Percentiles rank a stretch among this genome's conserved stretches.
Evolutionary conservation across 2,888 invertebrate genomes (phyloP).

Genomic region (Mermis nigrescens): DNA sequence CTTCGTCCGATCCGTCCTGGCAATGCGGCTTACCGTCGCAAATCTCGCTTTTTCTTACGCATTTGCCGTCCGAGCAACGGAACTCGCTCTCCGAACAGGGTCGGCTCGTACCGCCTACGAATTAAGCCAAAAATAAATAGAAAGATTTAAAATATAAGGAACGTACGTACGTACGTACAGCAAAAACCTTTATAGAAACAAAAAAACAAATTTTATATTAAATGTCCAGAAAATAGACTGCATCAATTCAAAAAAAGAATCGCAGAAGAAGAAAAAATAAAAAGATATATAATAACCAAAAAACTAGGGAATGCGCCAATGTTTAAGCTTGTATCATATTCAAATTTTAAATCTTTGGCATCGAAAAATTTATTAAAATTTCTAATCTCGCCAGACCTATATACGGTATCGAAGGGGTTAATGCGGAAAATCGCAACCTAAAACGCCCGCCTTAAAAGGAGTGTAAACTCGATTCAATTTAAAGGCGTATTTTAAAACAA

Average conservation of each 20-base stretch:
- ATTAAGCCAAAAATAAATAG: background rate
- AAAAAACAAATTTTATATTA: background rate
- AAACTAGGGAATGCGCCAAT: too few species aligned
- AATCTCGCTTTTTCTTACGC: slow-evolving; percentile 79
- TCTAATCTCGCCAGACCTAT: too few species aligned
- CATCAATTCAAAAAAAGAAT: too few species aligned
- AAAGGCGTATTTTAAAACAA: too few species aligned
- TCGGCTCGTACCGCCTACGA: slow-evolving; percentile 53
- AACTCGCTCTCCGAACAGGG: slow-evolving; percentile 33
- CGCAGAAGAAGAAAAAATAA: too few species aligned
- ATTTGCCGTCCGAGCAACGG: slow-evolving; percentile 49
- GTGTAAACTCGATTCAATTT: too few species aligned
- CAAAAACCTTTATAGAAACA: background rate
- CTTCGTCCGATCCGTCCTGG: slow-evolving; percentile 69
- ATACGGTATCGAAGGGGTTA: too few species aligned
- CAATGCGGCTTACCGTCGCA: slow-evolving; percentile 95
- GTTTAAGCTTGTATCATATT: too few species aligned
- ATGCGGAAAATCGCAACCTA: background rate
- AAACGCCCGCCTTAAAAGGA: too few species aligned
- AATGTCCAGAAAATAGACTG: background rate
- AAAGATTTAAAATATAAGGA: background rate
- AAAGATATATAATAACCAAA: too few species aligned
- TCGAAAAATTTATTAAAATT: too few species aligned
- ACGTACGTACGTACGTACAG: background rate
- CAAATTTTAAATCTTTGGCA: too few species aligned